Base-by-base conservation (phyloP, 1,140 invertebrate species). In the Lordiphosa clarofinis region DNA sequence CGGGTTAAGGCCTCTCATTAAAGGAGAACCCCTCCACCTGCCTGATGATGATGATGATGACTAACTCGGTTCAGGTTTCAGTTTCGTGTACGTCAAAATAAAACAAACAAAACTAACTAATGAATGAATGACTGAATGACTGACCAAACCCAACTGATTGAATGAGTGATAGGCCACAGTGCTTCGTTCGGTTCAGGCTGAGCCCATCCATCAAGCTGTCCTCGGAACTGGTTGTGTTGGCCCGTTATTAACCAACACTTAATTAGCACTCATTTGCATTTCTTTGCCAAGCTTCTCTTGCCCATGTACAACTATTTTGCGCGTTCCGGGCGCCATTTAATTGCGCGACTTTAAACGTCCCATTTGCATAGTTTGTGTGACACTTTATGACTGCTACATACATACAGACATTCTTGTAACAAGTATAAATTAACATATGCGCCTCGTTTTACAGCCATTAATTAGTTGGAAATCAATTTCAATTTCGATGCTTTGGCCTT, bases 321-420 rank as follows among this genome's bases (percentile, higher is more conserved):
- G 74, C 55, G 53, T 66, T 67, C 38, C 69, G 56, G 72, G 75
- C 76, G 75, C 72, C 75, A 55, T 67, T 81, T 79, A 82, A 82
- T 79, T 62, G 71, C 56, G 24, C 68, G 69, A 44, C 52, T 73
- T 68, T 73, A 72, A 76, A 60, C 63, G 74, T 63, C 76, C 54
- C 68, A 62, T 69, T 59, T 46, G 60, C 68, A 73, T 70, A 21
- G 36, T 15, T 42, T 62, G 43, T 54, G 42, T 40, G 60, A 39
- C 57, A 61, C 43, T 62, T 60, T 74, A 48, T 57, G 52, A 56
- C 59, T 79, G 56, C 40, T 65, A 69, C 31, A 56, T 63, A 52
- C 36, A 56, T 56, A 11, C 28, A 31, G 5, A 31, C 28, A 7
- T 8, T 8, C 28, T 1, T 49, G 52, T 44, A 39, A 44, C 56